Conservation (phyloP, 37 sponge, comb jelly and placozoan genomes). For the Theonella swinhoei region DNA sequence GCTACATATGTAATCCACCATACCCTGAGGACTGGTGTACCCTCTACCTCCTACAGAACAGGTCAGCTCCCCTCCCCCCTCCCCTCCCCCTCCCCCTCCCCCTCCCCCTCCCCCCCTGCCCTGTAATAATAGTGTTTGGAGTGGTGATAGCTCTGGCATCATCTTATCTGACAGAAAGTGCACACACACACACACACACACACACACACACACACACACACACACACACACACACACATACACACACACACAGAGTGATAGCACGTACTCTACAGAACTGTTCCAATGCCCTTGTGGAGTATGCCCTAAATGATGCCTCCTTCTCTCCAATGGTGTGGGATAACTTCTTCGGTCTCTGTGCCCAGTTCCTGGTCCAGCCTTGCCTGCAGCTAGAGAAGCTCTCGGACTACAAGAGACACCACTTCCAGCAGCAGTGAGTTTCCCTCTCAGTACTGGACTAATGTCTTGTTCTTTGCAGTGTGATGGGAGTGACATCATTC, state of each 20-base stretch:
- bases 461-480: conserved; percentile 2
- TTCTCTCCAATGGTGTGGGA: conserved; percentile 66
- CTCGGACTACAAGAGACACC: conserved; percentile 25
- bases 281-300: conserved; percentile 7
- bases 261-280: conserved; percentile 2
- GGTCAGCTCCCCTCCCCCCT: conserved; percentile 7
- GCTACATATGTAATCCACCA: background rate
- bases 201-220: background rate
- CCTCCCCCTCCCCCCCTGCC: background rate
- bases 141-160: too few relatives aligned
- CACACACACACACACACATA: background rate
- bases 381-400: conserved; percentile 49
- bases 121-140: too few relatives aligned
- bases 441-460: too few relatives aligned
- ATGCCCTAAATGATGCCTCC: background rate
- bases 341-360: conserved; percentile 48
- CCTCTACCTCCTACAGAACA: conserved; percentile 59
- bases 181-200: background rate
- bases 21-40: conserved; percentile 37
- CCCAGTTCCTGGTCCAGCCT: conserved; percentile 26
- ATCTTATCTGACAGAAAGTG: background rate
- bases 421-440: conserved; percentile 32
- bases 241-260: background rate
- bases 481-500: too few relatives aligned
- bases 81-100: background rate